These are phyloP conservation scores for Drosophila mojavensis DNA, from an alignment of 1,140 invertebrate species.

Conservation along the genomic window DNA sequence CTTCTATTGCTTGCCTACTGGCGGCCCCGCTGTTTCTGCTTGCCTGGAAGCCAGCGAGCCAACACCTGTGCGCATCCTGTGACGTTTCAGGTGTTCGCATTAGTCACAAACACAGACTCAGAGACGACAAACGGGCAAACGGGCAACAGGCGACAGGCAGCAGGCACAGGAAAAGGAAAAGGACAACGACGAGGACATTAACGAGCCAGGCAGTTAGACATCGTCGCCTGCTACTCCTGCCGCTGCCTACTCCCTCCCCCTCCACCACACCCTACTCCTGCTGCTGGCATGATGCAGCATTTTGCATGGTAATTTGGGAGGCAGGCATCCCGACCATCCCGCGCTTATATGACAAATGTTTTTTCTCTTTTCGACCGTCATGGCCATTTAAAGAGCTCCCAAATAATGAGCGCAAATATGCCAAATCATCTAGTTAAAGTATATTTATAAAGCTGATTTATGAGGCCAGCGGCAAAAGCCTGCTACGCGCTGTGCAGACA, in stretches of 20 bases:
- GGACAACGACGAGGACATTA: slow-evolving; percentile 67
- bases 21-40: slow-evolving; percentile 3
- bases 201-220: slow-evolving; percentile 80
- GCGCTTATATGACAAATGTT: slow-evolving; percentile 65
- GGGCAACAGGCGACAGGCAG: slow-evolving; percentile 33
- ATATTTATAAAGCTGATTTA: slow-evolving; percentile 45
- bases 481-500: background rate
- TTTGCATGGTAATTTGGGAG: slow-evolving; percentile 67
- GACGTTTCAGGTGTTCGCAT: slow-evolving; percentile 78
- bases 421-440: slow-evolving; percentile 53
- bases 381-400: slow-evolving; percentile 68
- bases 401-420: slow-evolving; percentile 55
- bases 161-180: slow-evolving; percentile 40
- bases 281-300: slow-evolving; percentile 59
- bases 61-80: slow-evolving; percentile 77
- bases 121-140: slow-evolving; percentile 10
- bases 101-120: slow-evolving; percentile 65
- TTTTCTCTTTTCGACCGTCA: slow-evolving; percentile 67
- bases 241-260: background rate
- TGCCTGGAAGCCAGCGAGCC: slow-evolving; percentile 21
- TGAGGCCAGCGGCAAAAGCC: slow-evolving; percentile 5
- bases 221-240: slow-evolving; percentile 11
- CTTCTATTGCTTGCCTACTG: no score
- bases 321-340: slow-evolving; percentile 21
- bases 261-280: background rate